A percentile compares a stretch with the other conserved stretches of the same genome.
phyloP scores from a whole-genome alignment of 2,888 invertebrate species.

The Seladonia tumulorum region DNA sequence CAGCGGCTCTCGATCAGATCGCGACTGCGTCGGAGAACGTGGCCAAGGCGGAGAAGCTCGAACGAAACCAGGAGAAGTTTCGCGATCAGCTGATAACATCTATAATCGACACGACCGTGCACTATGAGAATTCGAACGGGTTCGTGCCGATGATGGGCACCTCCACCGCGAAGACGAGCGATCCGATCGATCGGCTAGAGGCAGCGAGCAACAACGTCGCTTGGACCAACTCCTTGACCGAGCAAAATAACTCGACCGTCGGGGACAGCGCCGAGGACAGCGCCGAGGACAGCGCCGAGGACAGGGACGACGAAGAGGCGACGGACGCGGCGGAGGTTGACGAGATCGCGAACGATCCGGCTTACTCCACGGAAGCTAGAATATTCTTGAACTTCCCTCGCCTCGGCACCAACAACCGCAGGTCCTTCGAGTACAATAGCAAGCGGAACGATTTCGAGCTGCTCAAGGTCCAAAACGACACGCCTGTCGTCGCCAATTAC shows the following conservation, averaged over 20 bases:
- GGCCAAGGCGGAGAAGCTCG: slow-evolving; percentile 20
- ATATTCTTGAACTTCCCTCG: slow-evolving; percentile 74
- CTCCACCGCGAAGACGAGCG: not conserved
- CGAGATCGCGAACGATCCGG: slow-evolving; percentile 71
- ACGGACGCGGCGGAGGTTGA: not conserved
- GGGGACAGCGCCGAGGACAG: not conserved
- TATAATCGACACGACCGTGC: slow-evolving; percentile 63
- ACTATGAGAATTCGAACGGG: slow-evolving; percentile 80
- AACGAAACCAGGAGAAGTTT: slow-evolving; percentile 20
- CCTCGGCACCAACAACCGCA: slow-evolving; percentile 68
- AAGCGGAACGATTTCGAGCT: slow-evolving; percentile 79
- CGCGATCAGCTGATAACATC: slow-evolving; percentile 40
- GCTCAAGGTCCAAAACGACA: slow-evolving; percentile 80
- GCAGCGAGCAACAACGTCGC: not conserved
- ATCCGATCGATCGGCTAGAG: not conserved
- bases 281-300: not conserved
- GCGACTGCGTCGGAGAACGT: slow-evolving; percentile 76
- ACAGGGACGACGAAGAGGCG: not conserved
- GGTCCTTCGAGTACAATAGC: slow-evolving; percentile 76
- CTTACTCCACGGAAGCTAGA: slow-evolving; percentile 76
- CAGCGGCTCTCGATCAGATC: slow-evolving; percentile 75
- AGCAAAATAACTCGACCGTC: not conserved
- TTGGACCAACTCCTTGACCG: slow-evolving; percentile 2
- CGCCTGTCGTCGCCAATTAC: slow-evolving; percentile 81
- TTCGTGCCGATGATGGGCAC: slow-evolving; percentile 77